These are phyloP conservation scores for Zalophus californianus DNA, from an alignment of 2,797 vertebrate genomes.

Conservation along the genomic window DNA sequence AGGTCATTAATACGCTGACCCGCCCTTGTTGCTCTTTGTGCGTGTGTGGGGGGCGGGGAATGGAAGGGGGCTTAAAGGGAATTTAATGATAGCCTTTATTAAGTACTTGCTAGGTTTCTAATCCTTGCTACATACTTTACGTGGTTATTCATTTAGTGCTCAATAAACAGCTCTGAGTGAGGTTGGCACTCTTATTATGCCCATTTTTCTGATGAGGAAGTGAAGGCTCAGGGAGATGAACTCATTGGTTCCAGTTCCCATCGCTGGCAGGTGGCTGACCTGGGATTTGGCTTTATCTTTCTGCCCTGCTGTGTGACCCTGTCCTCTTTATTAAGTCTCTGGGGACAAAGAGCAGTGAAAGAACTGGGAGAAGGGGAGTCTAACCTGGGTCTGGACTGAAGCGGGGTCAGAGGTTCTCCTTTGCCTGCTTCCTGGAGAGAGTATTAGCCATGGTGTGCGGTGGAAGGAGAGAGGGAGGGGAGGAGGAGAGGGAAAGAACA, in stretches of 20 bases:
- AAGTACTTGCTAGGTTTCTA: not conserved
- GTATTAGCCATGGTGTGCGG: fast-evolving
- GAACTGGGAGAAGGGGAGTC: not conserved
- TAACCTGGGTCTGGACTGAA: not conserved
- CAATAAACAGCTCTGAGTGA: not conserved
- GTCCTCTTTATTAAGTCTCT: not conserved
- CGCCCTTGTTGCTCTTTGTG: not conserved
- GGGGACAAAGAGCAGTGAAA: not conserved
- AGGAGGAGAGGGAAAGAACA: not conserved
- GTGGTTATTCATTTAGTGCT: not conserved
- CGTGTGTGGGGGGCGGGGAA: fast-evolving
- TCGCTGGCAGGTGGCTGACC: not conserved
- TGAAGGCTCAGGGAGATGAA: not conserved
- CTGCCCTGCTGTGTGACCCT: not conserved
- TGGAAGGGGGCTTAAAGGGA: not conserved
- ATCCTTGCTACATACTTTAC: not conserved
- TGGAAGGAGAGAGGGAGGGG: not conserved
- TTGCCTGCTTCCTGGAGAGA: not conserved
- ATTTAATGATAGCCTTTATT: not conserved
- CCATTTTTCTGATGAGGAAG: not conserved
- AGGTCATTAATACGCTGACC: not conserved
- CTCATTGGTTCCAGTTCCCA: not conserved
- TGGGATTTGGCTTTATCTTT: not conserved
- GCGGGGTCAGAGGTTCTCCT: not conserved
- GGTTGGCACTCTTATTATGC: not conserved